These are phyloP conservation scores for Haplochromis burtoni DNA, from an alignment of 2,113 vertebrate species.

Conservation along the genomic window DNA sequence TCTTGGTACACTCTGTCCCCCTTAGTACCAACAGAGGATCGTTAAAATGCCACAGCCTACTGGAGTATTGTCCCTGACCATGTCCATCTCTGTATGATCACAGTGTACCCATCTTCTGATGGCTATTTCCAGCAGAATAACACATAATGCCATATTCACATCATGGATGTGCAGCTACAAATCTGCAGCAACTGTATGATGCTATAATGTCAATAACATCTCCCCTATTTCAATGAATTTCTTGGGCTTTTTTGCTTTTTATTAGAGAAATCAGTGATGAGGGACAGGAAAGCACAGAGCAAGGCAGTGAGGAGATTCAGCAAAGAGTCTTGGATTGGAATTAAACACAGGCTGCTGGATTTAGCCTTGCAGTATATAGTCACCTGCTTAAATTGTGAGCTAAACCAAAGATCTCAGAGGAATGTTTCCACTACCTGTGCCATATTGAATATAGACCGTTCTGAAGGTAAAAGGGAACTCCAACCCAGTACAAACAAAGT, in stretches of 20 bases:
- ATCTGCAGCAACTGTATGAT: neutral
- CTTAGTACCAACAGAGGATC: fast-evolving
- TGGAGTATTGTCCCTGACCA: neutral
- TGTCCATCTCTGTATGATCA: neutral
- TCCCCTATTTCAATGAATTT: neutral
- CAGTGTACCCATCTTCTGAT: neutral
- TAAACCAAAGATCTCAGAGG: neutral
- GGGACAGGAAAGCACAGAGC: neutral
- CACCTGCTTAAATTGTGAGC: neutral
- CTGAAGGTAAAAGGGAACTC: neutral
- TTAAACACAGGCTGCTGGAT: neutral
- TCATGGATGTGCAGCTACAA: neutral
- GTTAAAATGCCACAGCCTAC: neutral
- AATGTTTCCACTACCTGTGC: neutral
- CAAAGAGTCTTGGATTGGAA: neutral
- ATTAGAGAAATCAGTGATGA: neutral
- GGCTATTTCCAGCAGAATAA: neutral
- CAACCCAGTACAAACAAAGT: neutral
- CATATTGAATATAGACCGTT: neutral
- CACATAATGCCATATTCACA: neutral
- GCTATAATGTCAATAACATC: neutral
- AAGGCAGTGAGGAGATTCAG: neutral
- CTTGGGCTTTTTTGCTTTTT: neutral
- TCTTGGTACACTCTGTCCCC: neutral
- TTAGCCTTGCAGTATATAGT: neutral